phyloP scores from a whole-genome alignment of 2,113 vertebrate genomes.

The Corvus cornix region DNA sequence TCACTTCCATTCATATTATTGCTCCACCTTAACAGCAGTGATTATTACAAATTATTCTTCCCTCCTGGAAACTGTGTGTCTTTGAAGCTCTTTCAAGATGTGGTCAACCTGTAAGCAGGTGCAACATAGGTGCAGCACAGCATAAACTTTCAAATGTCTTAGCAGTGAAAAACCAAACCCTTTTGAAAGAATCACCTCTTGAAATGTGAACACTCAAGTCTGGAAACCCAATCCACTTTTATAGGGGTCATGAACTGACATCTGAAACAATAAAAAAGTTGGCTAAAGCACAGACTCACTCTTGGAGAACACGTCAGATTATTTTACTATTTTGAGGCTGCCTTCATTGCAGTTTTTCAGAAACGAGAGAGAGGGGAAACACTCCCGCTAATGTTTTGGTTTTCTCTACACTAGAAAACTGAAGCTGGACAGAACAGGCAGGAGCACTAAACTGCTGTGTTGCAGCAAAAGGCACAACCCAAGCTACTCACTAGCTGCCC shows the following conservation, averaged over 20 bases:
- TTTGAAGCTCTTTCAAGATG: neutral
- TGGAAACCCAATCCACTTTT: neutral
- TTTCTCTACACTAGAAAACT: neutral
- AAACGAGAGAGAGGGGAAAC: neutral
- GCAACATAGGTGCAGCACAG: neutral
- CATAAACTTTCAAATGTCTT: neutral
- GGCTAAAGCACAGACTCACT: neutral
- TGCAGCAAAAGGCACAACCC: neutral
- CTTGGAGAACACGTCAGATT: neutral
- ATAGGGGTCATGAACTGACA: neutral
- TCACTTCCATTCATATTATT: neutral
- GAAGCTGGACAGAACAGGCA: neutral
- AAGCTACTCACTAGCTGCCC: neutral
- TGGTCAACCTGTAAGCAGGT: neutral
- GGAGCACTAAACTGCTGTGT: neutral
- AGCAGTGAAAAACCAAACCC: neutral
- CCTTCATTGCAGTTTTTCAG: neutral
- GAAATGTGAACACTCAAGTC: neutral
- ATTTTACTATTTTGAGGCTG: neutral
- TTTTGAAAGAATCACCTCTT: neutral
- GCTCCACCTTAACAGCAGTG: neutral
- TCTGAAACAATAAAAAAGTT: neutral
- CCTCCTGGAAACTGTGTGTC: neutral
- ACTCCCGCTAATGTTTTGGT: accelerated
- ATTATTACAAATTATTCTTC: neutral